Base-by-base conservation (phyloP, 2,113 vertebrate genomes). In the Blennius ocellaris region DNA sequence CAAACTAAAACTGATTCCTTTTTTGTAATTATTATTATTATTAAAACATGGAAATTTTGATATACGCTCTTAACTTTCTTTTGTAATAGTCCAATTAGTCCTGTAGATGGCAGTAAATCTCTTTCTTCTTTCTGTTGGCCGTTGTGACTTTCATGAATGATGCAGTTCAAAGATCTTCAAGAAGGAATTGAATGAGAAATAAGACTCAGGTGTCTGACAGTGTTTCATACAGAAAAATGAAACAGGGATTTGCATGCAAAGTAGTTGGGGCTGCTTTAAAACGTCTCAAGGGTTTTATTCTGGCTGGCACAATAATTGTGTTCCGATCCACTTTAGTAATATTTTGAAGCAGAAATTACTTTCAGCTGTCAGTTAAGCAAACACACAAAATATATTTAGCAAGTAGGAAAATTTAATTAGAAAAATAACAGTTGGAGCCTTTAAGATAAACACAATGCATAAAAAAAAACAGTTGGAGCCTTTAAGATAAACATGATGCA, bases 71-170 rank as follows among this genome's bases (percentile, higher is more conserved):
- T 30, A 30, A 30, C 4, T 43, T 14, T 37, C n/a, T 7, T 15
- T 10, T 15, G 74, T 68, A 11, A 21, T 69, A 2, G 0, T 14
- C 61, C 0, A 6, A 1, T 41, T 43, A 60, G 61, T 82, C 91
- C 91, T 62, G 50, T 30, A 39, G 89, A 67, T 81, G 89, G 85
- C 87, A 76, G 74, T 81, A 84, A 54, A 83, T 67, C 63, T 50
- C 84, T 78, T 72, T 62, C 21, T 30, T 30, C 21, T 30, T 2
- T 30, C 21, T 30, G 21, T 30, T 30, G 21, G 21, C 21, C 21
- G 21, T 4, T 4, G 21, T 30, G 21, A 30, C 4, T 30, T 30
- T 30, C 21, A 30, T 30, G 21, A 30, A 30, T 30, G 21, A 30
- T 30, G 21, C 4, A 30, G 21, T 30, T 30, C 21, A 30, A 4